Evolutionary conservation across 2,797 vertebrate species (phyloP).

Genomic region (Manis javanica): DNA sequence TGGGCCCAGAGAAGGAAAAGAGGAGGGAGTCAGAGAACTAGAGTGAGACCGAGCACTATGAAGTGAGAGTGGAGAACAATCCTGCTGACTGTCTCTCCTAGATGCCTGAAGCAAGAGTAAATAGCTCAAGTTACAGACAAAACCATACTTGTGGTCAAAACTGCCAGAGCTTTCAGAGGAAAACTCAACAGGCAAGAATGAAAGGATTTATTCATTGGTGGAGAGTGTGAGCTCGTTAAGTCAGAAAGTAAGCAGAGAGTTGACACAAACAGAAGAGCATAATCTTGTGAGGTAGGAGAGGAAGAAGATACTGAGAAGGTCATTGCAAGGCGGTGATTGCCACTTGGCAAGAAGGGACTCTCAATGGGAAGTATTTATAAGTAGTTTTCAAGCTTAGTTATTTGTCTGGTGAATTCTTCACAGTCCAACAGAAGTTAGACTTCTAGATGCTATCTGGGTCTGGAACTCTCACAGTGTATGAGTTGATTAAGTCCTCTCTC

Average conservation of each 20-base stretch:
- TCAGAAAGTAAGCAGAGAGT: neutral
- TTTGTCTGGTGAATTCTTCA: neutral
- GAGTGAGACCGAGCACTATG: neutral
- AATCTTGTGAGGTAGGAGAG: neutral
- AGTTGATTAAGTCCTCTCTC: neutral
- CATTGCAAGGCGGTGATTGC: neutral
- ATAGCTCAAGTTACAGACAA: neutral
- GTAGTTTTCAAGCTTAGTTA: neutral
- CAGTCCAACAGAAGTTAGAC: neutral
- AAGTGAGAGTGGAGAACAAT: neutral
- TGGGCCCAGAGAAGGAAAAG: neutral
- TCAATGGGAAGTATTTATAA: neutral
- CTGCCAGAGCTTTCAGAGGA: neutral
- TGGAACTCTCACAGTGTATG: neutral
- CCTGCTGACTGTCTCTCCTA: neutral
- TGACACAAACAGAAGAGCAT: neutral
- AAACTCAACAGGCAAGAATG: neutral
- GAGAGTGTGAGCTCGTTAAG: neutral
- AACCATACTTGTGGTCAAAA: neutral
- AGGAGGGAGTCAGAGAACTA: neutral
- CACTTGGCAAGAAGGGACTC: neutral
- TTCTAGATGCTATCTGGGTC: neutral
- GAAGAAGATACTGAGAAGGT: neutral
- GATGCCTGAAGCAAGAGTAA: neutral
- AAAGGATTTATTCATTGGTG: neutral